A percentile compares a stretch with the other conserved stretches of the same genome.
Conservation (phyloP, 2,113 vertebrate species). For the Oncorhynchus nerka region DNA sequence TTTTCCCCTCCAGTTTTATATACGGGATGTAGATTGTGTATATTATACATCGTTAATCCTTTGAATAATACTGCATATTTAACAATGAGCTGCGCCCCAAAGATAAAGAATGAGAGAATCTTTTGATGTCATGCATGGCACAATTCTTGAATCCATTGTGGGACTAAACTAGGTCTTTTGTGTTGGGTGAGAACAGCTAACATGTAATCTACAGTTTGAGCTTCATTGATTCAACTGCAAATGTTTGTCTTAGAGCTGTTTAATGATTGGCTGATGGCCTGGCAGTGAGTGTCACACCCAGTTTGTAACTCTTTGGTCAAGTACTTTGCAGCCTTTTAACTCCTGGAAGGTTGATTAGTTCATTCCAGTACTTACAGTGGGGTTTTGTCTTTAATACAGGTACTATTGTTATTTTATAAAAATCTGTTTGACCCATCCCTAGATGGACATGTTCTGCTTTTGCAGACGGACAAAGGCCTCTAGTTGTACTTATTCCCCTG, state of each 20-base stretch:
- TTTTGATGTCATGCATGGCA: no score
- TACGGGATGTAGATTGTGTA: no score
- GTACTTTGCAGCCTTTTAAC: not conserved
- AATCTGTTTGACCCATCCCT: slow-evolving; percentile 1
- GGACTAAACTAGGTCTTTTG: no score
- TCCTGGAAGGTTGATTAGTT: not conserved
- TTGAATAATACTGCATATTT: no score
- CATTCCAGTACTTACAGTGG: no score
- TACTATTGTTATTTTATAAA: not conserved
- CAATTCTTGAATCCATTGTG: no score
- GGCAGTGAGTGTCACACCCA: slow-evolving; percentile 11
- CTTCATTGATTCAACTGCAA: slow-evolving; percentile 5
- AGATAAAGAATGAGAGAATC: no score
- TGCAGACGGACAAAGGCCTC: not conserved
- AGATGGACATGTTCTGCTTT: not conserved
- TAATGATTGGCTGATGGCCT: slow-evolving; percentile 21
- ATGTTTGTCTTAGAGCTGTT: slow-evolving; percentile 33
- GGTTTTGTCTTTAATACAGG: no score
- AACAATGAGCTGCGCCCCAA: no score
- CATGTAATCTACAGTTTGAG: slow-evolving; percentile 3
- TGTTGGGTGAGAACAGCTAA: no score
- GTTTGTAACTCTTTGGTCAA: not conserved
- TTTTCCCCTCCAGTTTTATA: no score
- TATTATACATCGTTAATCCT: no score
- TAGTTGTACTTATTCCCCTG: not conserved